Percentiles rank a stretch among this genome's conserved stretches.
Conservation (phyloP, 2,797 vertebrate species). For the Echeneis naucrates region DNA sequence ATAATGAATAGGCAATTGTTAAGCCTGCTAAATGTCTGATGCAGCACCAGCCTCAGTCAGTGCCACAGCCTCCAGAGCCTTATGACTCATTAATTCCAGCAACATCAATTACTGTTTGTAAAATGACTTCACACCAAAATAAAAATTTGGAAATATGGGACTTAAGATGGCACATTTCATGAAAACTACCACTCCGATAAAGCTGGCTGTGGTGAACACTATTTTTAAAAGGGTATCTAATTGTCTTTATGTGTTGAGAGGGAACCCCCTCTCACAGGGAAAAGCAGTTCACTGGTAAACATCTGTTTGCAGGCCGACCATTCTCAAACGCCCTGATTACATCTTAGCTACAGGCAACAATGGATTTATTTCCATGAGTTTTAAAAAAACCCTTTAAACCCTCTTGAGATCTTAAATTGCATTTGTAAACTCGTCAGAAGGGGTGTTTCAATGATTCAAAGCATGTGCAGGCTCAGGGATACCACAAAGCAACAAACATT, state of each 20-base stretch:
- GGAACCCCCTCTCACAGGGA: constrained; percentile 27
- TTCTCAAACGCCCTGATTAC: constrained; percentile 48
- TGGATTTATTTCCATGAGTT: constrained; percentile 54
- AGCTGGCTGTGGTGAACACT: not conserved
- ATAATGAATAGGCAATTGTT: constrained; percentile 71
- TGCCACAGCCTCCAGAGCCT: constrained; percentile 37
- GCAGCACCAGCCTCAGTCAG: constrained; percentile 38
- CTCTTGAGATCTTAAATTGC: constrained; percentile 53
- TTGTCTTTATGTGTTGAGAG: constrained; percentile 23
- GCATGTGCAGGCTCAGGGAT: constrained; percentile 48
- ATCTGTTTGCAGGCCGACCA: constrained; percentile 34
- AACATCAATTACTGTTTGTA: constrained; percentile 43
- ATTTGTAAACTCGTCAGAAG: constrained; percentile 50
- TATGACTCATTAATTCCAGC: constrained; percentile 65
- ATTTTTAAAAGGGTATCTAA: constrained; percentile 9
- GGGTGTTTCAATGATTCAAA: constrained; percentile 62
- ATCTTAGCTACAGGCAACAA: constrained; percentile 48
- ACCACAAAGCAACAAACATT: constrained; percentile 40
- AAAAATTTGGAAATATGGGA: constrained; percentile 32
- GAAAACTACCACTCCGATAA: constrained; percentile 12
- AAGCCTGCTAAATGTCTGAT: constrained; percentile 47
- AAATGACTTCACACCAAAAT: constrained; percentile 35
- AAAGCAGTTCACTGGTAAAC: constrained; percentile 29
- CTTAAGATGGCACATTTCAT: constrained; percentile 20
- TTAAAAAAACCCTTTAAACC: constrained; percentile 54